Evolutionary conservation across 2,888 invertebrate genomes (phyloP).

Genomic region (Hirtodrosophila alboralis): DNA sequence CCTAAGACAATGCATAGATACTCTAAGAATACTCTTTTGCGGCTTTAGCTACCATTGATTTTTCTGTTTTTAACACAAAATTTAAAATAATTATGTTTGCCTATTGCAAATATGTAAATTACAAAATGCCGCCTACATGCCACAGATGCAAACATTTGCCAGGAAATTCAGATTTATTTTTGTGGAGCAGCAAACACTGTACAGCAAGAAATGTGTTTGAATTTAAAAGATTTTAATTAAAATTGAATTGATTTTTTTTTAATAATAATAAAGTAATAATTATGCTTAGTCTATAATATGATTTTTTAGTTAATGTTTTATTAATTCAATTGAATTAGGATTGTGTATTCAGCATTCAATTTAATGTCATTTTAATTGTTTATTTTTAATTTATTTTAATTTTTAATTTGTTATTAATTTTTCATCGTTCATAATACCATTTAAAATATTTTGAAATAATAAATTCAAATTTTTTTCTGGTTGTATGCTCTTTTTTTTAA

Average conservation of each 20-base stretch:
- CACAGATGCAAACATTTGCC: conserved; percentile 19
- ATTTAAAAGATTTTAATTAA: no score
- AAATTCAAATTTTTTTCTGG: background rate
- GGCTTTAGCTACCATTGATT: conserved; percentile 38
- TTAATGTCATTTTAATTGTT: no score
- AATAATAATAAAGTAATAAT: no score
- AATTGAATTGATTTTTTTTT: no score
- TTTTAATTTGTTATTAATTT: no score
- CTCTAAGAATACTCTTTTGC: conserved; percentile 11
- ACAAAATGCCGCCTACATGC: conserved; percentile 4
- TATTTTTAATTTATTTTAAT: no score
- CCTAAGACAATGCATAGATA: background rate
- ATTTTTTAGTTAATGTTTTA: no score
- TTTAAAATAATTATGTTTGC: conserved; percentile 49
- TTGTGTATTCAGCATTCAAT: no score
- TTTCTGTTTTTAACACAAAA: conserved; percentile 39
- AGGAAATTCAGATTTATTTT: conserved; percentile 1
- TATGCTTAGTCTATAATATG: no score
- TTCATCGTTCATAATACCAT: no score
- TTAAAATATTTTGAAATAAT: no score
- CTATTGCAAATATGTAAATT: conserved; percentile 45
- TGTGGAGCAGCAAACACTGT: conserved; percentile 13
- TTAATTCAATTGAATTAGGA: no score
- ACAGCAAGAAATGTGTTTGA: conserved; percentile 1
- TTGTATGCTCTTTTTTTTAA: background rate